A percentile compares a stretch with the other conserved stretches of the same genome.
phyloP scores from a whole-genome alignment of 35 echinoderm and acorn worm species.

The Ophiothrix spiculata region DNA sequence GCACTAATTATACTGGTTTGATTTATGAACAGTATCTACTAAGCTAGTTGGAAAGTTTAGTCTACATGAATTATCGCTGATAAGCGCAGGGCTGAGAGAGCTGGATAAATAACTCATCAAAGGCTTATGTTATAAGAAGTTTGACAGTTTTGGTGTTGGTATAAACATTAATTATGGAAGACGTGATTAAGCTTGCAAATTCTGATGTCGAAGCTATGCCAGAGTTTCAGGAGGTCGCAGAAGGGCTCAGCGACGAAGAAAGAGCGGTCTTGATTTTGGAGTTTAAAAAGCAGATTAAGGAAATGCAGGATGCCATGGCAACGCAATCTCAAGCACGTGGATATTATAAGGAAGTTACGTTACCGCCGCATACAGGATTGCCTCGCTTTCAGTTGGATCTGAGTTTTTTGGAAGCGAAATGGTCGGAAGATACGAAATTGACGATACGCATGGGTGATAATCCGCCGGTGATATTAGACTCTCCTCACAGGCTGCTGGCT shows the following conservation, averaged over 20 bases:
- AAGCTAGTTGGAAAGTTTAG: no score
- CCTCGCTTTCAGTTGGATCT: not conserved
- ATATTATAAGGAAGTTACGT: not conserved
- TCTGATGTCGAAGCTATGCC: not conserved
- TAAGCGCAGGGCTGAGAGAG: no score
- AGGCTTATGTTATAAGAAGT: no score
- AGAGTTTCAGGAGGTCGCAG: not conserved
- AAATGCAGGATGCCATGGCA: not conserved
- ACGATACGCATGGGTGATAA: not conserved
- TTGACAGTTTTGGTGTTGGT: no score
- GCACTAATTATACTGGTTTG: no score
- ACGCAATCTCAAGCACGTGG: not conserved
- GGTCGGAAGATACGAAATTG: not conserved
- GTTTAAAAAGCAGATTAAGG: not conserved
- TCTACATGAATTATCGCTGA: no score
- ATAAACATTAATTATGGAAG: no score
- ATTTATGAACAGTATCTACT: no score
- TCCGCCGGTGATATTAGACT: not conserved
- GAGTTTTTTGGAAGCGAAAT: not conserved
- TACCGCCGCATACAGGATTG: not conserved
- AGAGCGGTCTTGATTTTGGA: not conserved
- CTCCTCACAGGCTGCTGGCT: not conserved
- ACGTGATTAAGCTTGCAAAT: no score
- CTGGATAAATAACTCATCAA: no score
- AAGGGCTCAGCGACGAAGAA: not conserved